phyloP scores from a whole-genome alignment of 2,888 invertebrate genomes.

The Conistra vaccinii region DNA sequence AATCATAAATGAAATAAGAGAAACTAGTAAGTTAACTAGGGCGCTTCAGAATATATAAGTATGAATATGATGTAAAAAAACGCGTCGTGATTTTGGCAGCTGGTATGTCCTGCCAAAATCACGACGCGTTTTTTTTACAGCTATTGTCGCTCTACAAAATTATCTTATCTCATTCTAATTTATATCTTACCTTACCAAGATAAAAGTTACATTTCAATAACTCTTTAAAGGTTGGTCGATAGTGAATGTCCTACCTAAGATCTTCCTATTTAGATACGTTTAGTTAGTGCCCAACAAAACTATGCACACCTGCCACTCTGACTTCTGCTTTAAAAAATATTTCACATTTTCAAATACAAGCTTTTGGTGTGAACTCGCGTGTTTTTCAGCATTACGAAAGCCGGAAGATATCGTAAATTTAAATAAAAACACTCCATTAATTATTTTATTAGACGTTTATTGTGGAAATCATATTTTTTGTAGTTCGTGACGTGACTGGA shows the following conservation, averaged over 20 bases:
- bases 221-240: too few relatives aligned
- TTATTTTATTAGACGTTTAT: constrained; percentile 32
- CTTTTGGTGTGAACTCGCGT: constrained; percentile 21
- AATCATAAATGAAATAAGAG: background rate
- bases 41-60: too few relatives aligned
- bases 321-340: background rate
- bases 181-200: too few relatives aligned
- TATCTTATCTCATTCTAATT: too few relatives aligned
- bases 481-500: constrained; percentile 24
- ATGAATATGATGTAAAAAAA: background rate
- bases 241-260: too few relatives aligned
- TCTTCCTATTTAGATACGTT: background rate
- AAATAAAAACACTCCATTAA: constrained; percentile 35
- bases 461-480: constrained; percentile 26
- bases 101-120: too few relatives aligned
- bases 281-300: background rate
- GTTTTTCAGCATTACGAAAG: constrained; percentile 11
- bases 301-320: background rate
- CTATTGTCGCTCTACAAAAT: too few relatives aligned
- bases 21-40: background rate
- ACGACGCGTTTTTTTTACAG: background rate
- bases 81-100: too few relatives aligned
- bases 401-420: constrained; percentile 34
- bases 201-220: too few relatives aligned
- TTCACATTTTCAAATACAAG: background rate